Conservation (phyloP, 2,797 vertebrate genomes). For the Trachops cirrhosus region DNA sequence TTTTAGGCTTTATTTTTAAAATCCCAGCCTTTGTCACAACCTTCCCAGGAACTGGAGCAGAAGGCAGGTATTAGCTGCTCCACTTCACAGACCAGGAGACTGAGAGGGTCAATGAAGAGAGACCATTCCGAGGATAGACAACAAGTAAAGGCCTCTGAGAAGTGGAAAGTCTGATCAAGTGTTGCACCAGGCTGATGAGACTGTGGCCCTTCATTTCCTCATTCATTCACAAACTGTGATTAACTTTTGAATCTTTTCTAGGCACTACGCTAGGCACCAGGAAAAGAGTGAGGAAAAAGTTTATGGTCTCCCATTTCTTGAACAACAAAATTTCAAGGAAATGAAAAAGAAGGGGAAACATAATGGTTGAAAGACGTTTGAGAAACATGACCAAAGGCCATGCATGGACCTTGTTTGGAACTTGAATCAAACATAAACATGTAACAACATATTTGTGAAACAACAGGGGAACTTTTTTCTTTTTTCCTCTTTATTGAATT, state of each 20-base stretch:
- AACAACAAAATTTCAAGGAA: not conserved
- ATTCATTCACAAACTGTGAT: not conserved
- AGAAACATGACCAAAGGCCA: not conserved
- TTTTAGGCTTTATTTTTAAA: conserved; percentile 67
- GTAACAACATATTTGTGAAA: conserved; percentile 6
- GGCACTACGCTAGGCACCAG: not conserved
- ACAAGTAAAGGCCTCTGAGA: not conserved
- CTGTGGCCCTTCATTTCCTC: not conserved
- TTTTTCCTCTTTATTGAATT: not conserved
- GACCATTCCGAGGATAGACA: not conserved
- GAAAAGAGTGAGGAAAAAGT: not conserved
- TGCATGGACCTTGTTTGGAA: not conserved
- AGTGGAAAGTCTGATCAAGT: not conserved
- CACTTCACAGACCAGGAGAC: conserved; percentile 56
- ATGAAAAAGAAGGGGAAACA: not conserved
- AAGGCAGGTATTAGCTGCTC: conserved; percentile 39
- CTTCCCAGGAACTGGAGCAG: conserved; percentile 35
- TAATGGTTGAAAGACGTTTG: not conserved
- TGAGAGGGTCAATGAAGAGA: conserved; percentile 34
- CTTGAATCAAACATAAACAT: not conserved
- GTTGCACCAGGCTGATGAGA: not conserved
- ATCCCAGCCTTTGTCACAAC: conserved; percentile 60
- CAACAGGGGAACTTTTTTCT: not conserved
- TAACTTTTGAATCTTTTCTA: not conserved
- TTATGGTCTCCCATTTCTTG: not conserved